These are phyloP conservation scores for Seladonia tumulorum DNA, from an alignment of 2,888 invertebrate genomes.

Conservation along the genomic window DNA sequence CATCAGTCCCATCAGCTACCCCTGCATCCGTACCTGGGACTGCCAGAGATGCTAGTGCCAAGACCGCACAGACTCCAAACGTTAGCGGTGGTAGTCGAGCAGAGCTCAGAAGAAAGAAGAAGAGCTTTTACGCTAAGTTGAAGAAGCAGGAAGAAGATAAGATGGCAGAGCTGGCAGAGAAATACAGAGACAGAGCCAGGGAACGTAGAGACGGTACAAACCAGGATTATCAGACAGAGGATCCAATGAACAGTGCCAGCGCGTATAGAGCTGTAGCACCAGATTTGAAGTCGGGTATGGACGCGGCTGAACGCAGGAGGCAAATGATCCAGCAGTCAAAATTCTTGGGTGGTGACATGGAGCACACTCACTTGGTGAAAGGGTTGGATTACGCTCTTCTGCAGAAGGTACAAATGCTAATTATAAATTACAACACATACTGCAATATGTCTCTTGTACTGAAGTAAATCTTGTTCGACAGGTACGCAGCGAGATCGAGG, in stretches of 20 bases:
- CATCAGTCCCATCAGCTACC: conserved; percentile 87
- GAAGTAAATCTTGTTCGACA: conserved; percentile 40
- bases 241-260: conserved; percentile 94
- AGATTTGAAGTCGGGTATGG: conserved; percentile 96
- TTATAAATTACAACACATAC: background rate
- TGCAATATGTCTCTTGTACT: background rate
- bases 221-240: conserved; percentile 92
- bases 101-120: conserved; percentile 95
- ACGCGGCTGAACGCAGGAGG: conserved; percentile 96
- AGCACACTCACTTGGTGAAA: conserved; percentile 99
- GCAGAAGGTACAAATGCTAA: conserved; percentile 90
- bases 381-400: conserved; percentile 96
- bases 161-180: conserved; percentile 96
- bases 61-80: conserved; percentile 85
- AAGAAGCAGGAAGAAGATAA: conserved; percentile 98
- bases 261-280: conserved; percentile 98
- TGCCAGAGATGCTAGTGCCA: conserved; percentile 89
- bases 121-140: conserved; percentile 96
- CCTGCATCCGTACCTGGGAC: conserved; percentile 87
- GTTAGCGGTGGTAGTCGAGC: conserved; percentile 85
- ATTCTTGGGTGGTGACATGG: conserved; percentile 99
- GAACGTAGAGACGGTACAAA: conserved; percentile 94
- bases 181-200: conserved; percentile 95
- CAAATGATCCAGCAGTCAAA: conserved; percentile 99
- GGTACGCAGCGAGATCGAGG: conserved; percentile 92